Conservation (phyloP, 2,797 vertebrate genomes). For the Gorsachius magnificus region DNA sequence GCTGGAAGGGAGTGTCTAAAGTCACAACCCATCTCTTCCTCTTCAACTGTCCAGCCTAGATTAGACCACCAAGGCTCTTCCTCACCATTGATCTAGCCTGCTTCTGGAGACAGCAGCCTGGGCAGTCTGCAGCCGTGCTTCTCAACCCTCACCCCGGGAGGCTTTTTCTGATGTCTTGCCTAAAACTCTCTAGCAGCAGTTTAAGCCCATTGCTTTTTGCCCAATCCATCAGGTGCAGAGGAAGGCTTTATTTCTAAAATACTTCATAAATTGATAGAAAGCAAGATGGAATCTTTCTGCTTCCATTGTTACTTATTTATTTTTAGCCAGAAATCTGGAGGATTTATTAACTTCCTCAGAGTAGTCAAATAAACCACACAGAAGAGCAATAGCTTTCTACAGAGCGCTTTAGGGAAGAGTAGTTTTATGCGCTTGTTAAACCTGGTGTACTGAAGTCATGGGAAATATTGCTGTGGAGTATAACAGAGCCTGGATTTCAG, state of each 20-base stretch:
- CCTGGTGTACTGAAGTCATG: constrained; percentile 4
- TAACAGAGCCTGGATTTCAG: constrained; percentile 6
- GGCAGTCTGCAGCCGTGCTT: constrained; percentile 17
- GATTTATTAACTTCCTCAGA: constrained; percentile 40
- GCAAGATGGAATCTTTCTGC: constrained; percentile 32
- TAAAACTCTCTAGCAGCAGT: constrained; percentile 3
- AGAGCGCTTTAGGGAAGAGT: constrained; percentile 22
- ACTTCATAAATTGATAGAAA: constrained; percentile 55
- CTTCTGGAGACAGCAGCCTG: background rate
- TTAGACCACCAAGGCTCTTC: background rate
- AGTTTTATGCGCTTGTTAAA: constrained; percentile 25
- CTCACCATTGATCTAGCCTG: background rate
- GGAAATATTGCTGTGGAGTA: constrained; percentile 4
- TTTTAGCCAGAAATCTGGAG: constrained; percentile 46
- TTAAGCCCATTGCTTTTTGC: constrained; percentile 3
- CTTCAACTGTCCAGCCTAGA: background rate
- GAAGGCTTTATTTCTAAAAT: constrained; percentile 53
- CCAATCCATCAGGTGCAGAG: constrained; percentile 42
- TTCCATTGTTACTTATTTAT: constrained; percentile 47
- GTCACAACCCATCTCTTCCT: background rate
- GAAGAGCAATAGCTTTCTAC: constrained; percentile 40
- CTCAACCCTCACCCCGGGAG: background rate
- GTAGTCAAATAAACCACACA: background rate
- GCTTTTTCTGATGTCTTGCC: constrained; percentile 13
- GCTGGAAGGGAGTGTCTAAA: background rate